Evolutionary conservation across 2,888 invertebrate genomes (phyloP), one percentile per base, ranked within the genome.

Genomic region (Parthenolecanium corni): DNA sequence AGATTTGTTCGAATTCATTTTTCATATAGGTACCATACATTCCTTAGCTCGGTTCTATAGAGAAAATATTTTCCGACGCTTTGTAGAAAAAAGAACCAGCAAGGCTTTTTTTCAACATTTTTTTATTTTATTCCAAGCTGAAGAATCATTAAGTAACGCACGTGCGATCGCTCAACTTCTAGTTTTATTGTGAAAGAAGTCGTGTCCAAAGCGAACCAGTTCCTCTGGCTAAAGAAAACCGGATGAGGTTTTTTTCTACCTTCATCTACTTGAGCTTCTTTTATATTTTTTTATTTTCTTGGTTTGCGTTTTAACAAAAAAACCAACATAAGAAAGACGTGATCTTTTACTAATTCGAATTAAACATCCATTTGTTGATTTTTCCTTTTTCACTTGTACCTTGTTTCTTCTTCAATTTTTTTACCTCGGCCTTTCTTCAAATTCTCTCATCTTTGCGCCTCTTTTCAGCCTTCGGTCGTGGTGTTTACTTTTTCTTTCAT

Each of bases 301-400:
- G 57, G 47, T 44, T 56, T 44, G 44, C 44, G 24, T 56, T 56
- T 56, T 24, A 57, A 57, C 25, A 61, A 61, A 46, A n/a, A 61
- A 61, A 61, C 51, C 51, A 51, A 61, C 61, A 51, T 36, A 51
- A 61, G 61, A 16, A 61, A 61, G 49, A 61, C 61, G 61, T 61
- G 61, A 46, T 61, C 61, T 51, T 61, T 61, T 49, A 49, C 61
- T 61, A 49, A 61, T 61, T 61, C 61, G 61, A 61, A 61, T 61
- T 61, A 61, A 61, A 61, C 61, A 38, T 61, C 61, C 61, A 61
- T 61, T 61, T 61, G 61, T 61, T 61, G 51, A 49, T 51, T 61
- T 61, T 61, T 40, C 61, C 16, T 51, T 42, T 16, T 42, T 54
- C 54, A 54, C 42, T 54, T 57, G 57, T 61, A 38, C 12, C 20